phyloP scores from a whole-genome alignment of 2,797 vertebrate genomes.

The Echeneis naucrates region DNA sequence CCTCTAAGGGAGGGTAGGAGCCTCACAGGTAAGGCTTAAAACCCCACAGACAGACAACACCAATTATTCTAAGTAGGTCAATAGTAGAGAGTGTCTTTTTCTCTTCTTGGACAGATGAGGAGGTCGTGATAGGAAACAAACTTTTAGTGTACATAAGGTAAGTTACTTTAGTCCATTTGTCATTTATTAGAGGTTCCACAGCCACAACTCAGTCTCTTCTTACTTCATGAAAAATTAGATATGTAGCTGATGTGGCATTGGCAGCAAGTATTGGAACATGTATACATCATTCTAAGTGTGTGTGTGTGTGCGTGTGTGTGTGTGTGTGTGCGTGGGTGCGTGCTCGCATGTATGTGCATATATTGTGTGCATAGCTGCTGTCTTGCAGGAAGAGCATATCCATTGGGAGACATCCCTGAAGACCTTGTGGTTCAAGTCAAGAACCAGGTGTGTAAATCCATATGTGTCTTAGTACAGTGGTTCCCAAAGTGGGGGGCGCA shows the following conservation, averaged over 20 bases:
- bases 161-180: slow-evolving; percentile 20
- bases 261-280: too few species aligned
- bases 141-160: slow-evolving; percentile 98
- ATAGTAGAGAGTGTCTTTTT: background rate
- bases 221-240: too few species aligned
- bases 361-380: slow-evolving; percentile 86
- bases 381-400: slow-evolving; percentile 95
- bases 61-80: background rate
- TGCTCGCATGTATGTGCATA: background rate
- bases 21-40: slow-evolving; percentile 87
- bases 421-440: slow-evolving; percentile 96
- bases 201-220: too few species aligned
- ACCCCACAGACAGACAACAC: background rate
- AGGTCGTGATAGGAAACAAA: slow-evolving; percentile 98
- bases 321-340: background rate
- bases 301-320: background rate
- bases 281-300: too few species aligned
- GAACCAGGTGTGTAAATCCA: slow-evolving; percentile 86
- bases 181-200: too few species aligned
- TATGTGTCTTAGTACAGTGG: too few species aligned
- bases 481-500: too few species aligned
- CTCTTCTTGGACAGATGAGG: slow-evolving; percentile 86
- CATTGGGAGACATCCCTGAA: slow-evolving; percentile 94
- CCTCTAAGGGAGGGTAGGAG: slow-evolving; percentile 89
- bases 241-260: too few species aligned